phyloP scores from a whole-genome alignment of 2,113 vertebrate genomes.

The Melanerpes formicivorus region DNA sequence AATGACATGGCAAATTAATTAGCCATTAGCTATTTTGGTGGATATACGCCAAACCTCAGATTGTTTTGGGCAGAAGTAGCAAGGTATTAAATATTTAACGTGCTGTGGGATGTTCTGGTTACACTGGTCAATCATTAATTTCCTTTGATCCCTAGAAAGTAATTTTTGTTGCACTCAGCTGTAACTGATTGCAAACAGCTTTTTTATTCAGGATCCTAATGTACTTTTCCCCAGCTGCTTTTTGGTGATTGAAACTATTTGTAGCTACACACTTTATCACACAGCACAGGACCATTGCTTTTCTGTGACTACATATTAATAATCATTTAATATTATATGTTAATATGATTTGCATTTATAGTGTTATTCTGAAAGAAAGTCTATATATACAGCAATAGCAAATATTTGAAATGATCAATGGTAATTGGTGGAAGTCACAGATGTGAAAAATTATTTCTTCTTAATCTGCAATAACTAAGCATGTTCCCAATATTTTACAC shows the following conservation, averaged over 20 bases:
- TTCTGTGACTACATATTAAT: background rate
- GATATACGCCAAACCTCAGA: constrained; percentile 63
- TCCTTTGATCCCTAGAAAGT: constrained; percentile 76
- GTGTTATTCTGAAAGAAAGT: constrained; percentile 1
- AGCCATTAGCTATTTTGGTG: constrained; percentile 65
- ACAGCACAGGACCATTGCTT: background rate
- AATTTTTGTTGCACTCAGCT: constrained; percentile 77
- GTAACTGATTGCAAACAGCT: constrained; percentile 71
- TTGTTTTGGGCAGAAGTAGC: constrained; percentile 64
- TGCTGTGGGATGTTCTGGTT: constrained; percentile 63
- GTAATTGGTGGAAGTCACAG: background rate
- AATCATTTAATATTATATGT: constrained; percentile 25
- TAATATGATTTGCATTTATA: constrained; percentile 45
- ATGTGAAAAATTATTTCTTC: background rate
- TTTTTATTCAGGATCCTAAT: constrained; percentile 55
- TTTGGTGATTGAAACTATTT: constrained; percentile 51
- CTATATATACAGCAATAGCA: background rate
- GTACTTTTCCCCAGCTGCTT: constrained; percentile 64
- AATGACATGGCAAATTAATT: constrained; percentile 76
- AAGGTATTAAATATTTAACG: constrained; percentile 76
- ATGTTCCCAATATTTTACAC: background rate
- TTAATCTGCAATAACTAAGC: background rate
- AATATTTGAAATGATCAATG: background rate
- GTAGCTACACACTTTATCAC: constrained; percentile 33
- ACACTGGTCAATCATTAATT: constrained; percentile 74